These are phyloP conservation scores for Deroplatys truncata DNA, from an alignment of 2,888 invertebrate genomes.

Conservation along the genomic window DNA sequence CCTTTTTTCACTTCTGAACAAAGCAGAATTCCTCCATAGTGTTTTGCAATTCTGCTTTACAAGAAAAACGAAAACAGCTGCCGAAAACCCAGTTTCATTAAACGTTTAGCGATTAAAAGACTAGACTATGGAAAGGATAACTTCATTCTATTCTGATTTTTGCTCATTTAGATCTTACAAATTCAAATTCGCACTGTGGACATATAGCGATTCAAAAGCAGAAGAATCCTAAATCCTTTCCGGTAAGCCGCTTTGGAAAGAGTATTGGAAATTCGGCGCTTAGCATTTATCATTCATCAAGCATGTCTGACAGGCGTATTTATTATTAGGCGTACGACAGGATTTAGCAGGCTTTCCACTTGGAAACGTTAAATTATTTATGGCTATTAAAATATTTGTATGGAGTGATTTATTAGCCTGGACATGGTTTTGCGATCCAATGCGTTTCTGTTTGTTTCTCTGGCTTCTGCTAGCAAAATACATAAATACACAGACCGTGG, in stretches of 20 bases:
- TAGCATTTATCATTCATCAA: not conserved
- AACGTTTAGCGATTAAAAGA: no score
- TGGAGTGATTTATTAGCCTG: not conserved
- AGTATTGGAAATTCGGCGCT: not conserved
- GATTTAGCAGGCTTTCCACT: not conserved
- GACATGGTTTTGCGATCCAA: not conserved
- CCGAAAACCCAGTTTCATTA: no score
- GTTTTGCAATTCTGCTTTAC: no score
- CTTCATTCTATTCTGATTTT: no score
- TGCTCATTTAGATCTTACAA: no score
- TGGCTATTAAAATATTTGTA: not conserved
- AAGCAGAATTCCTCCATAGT: no score
- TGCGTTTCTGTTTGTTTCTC: not conserved
- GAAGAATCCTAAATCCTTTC: not conserved
- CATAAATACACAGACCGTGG: not conserved
- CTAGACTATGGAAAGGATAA: no score
- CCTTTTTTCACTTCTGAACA: no score
- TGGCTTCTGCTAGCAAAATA: not conserved
- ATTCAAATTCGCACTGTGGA: not conserved
- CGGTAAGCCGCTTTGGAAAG: not conserved
- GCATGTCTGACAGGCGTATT: not conserved
- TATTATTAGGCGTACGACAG: not conserved
- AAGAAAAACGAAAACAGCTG: no score
- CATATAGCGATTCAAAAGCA: not conserved
- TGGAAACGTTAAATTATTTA: not conserved